phyloP scores from a whole-genome alignment of 2,797 vertebrate genomes.

The Galagoides demidoff region DNA sequence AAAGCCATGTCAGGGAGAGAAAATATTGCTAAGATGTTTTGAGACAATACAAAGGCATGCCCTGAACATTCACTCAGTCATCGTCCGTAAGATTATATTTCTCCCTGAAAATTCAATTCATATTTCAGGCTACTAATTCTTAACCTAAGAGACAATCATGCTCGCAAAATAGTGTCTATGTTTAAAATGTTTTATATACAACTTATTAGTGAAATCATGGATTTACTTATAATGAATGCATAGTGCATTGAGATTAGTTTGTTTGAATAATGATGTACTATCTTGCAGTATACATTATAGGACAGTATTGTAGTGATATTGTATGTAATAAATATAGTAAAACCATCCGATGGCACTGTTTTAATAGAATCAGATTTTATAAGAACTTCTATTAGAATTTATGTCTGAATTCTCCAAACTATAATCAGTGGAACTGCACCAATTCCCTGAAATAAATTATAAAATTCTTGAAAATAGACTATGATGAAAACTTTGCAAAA shows the following conservation, averaged over 20 bases:
- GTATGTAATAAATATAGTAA: background rate
- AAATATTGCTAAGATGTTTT: background rate
- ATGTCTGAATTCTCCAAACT: background rate
- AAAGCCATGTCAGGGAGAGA: background rate
- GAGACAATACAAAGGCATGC: background rate
- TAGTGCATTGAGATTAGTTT: background rate
- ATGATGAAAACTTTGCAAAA: background rate
- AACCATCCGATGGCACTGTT: background rate
- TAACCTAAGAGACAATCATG: background rate
- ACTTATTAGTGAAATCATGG: background rate
- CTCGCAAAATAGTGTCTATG: background rate
- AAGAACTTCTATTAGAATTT: background rate
- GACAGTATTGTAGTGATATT: background rate
- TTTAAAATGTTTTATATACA: background rate
- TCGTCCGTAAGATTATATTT: background rate
- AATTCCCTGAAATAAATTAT: constrained; percentile 40
- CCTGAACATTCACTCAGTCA: background rate
- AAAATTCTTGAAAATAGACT: background rate
- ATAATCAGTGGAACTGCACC: background rate
- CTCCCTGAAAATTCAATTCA: background rate
- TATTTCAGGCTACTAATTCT: background rate
- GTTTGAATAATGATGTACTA: background rate
- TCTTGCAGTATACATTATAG: background rate
- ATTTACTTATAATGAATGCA: background rate
- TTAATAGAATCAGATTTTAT: constrained; percentile 7